Base-by-base conservation (phyloP, 2,113 vertebrate species). In the Acanthisitta chloris region DNA sequence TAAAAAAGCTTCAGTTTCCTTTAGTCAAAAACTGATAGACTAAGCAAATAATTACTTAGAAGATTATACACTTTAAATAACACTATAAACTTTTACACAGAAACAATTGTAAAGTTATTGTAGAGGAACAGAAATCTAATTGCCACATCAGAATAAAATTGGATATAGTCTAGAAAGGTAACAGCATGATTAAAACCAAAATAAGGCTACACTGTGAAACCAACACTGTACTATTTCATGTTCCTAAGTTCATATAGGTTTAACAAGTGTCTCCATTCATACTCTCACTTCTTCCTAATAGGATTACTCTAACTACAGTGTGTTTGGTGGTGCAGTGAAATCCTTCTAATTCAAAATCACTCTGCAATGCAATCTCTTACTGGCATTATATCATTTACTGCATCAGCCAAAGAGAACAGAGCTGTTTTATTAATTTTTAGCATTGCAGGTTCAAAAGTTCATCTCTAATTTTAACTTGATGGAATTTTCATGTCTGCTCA, bases 261-360 rank as follows among this genome's bases (percentile, higher is more conserved):
- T 85, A 85, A 95, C 17, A 81, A 92, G 92, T 81, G 48, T 51
- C 66, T 96, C 40, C n/a, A 78, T 89, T 84, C 65, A 43, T 52
- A 80, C 49, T 83, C 92, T 29, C n/a, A 70, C 31, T 62, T 76
- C 51, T 70, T 90, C 64, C 74, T 87, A 94, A 89, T 57, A 87
- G 48, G 46, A 94, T 87, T 74, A 73, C 25, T 62, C 31, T 62
- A 86, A 67, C 54, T 84, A 21, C 7, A 46, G 17, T 42, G 29
- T 76, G n/a, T 58, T 86, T 78, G 23, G 21, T 74, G 51, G 17
- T 64, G 46, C 49, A 80, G 14, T 55, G 52, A 31, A 71, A 94
- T 85, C 14, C 45, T 90, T 92, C 49, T 61, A 65, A 59, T 45
- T 62, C 31, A 82, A 67, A 94, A 85, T 54, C 13, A 45, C 36